These are phyloP conservation scores for Lepidurus couesii DNA, from an alignment of 1,140 invertebrate genomes.

Conservation along the genomic window DNA sequence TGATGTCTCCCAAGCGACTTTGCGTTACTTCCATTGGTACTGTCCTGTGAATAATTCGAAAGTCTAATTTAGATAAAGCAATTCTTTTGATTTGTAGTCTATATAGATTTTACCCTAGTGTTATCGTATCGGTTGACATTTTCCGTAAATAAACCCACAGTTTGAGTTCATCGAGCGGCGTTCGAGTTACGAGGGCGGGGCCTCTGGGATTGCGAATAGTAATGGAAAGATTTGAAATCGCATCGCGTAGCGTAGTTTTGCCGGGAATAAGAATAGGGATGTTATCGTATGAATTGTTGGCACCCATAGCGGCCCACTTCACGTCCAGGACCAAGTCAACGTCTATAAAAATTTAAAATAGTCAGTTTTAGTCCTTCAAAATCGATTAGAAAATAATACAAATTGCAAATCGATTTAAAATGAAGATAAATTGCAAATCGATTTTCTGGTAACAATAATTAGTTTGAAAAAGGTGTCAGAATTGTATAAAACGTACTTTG, in stretches of 20 bases:
- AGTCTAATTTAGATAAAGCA: background rate
- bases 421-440: no score
- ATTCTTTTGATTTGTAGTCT: background rate
- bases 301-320: background rate
- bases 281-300: background rate
- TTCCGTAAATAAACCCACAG: background rate
- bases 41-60: background rate
- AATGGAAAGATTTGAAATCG: background rate
- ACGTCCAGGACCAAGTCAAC: background rate
- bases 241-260: background rate
- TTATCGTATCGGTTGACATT: background rate
- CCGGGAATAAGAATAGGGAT: background rate
- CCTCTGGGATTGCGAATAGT: background rate
- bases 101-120: background rate
- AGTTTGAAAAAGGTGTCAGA: background rate
- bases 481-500: background rate
- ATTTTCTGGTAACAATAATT: background rate
- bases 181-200: background rate
- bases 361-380: background rate
- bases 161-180: background rate
- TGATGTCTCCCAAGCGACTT: background rate
- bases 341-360: background rate
- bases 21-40: background rate
- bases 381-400: no score
- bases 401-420: no score